Percentiles rank a stretch among this genome's conserved stretches.
Conservation (phyloP, 2,888 invertebrate genomes). For the Synanthedon myopaeformis region DNA sequence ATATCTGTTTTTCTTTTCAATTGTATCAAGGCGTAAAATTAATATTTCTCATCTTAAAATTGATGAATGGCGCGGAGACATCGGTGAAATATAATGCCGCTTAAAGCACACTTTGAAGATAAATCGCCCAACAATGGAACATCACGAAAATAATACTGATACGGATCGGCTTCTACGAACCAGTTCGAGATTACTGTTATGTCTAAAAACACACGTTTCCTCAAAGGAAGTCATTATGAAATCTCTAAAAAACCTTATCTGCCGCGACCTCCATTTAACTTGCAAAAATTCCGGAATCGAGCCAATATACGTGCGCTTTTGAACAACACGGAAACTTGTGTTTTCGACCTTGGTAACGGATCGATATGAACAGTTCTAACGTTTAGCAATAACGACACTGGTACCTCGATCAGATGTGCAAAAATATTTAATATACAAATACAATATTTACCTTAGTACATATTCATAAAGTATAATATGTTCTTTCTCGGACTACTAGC, state of each 20-base stretch:
- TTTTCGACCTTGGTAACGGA: conserved; percentile 21
- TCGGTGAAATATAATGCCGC: background rate
- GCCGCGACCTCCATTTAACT: conserved; percentile 32
- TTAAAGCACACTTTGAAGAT: background rate
- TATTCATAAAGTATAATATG: too few species aligned
- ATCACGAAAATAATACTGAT: background rate
- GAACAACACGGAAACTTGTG: conserved; percentile 25
- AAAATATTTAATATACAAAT: background rate
- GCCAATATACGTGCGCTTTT: conserved; percentile 18
- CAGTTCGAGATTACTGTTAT: background rate
- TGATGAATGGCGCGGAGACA: too few species aligned
- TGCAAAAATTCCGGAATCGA: conserved; percentile 51
- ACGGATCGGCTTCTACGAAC: background rate
- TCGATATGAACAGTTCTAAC: conserved; percentile 12
- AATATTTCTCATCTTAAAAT: too few species aligned
- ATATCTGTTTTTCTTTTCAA: background rate
- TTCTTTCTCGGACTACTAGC: too few species aligned
- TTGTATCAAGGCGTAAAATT: too few species aligned
- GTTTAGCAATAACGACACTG: background rate
- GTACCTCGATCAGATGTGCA: background rate
- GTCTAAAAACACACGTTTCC: conserved; percentile 18
- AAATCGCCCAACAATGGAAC: background rate
- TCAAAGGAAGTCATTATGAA: conserved; percentile 50
- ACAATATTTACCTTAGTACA: too few species aligned
- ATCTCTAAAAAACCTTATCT: conserved; percentile 43